Conservation (phyloP, 2,888 invertebrate genomes). For the Tethea ocularis region DNA sequence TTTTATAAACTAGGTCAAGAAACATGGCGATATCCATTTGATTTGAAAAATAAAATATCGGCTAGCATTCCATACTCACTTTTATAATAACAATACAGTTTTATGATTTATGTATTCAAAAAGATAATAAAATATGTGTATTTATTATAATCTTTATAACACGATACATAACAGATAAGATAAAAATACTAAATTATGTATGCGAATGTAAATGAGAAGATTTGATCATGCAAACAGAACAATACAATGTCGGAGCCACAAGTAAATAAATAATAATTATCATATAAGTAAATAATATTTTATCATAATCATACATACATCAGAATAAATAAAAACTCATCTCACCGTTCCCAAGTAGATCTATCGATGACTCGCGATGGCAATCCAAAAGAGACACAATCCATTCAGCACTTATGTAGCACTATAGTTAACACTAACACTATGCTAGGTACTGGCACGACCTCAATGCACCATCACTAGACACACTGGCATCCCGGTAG, state of each 20-base stretch:
- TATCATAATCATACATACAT: conserved; percentile 18
- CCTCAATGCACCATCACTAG: conserved; percentile 78
- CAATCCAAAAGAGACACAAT: conserved; percentile 81
- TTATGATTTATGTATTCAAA: neutral
- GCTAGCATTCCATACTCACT: neutral
- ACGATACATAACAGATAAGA: neutral
- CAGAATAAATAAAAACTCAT: conserved; percentile 25
- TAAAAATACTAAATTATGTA: conserved; percentile 3
- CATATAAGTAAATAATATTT: conserved; percentile 13
- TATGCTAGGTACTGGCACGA: conserved; percentile 67
- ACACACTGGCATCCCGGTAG: conserved; percentile 72
- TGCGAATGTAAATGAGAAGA: conserved; percentile 2
- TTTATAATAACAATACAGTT: neutral
- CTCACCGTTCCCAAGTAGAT: conserved; percentile 80
- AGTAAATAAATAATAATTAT: conserved; percentile 23
- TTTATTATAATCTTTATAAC: neutral
- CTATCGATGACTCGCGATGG: conserved; percentile 76
- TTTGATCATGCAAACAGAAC: conserved; percentile 4
- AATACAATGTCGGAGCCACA: conserved; percentile 1
- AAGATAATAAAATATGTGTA: neutral
- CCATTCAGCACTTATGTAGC: conserved; percentile 76
- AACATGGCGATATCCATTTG: too few relatives aligned
- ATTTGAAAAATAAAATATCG: neutral
- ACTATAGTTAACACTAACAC: conserved; percentile 79
- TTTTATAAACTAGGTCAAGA: neutral